Percentiles rank a stretch among this genome's conserved stretches.
phyloP scores from a whole-genome alignment of 2,797 vertebrate genomes.

The Anomalospiza imberbis region DNA sequence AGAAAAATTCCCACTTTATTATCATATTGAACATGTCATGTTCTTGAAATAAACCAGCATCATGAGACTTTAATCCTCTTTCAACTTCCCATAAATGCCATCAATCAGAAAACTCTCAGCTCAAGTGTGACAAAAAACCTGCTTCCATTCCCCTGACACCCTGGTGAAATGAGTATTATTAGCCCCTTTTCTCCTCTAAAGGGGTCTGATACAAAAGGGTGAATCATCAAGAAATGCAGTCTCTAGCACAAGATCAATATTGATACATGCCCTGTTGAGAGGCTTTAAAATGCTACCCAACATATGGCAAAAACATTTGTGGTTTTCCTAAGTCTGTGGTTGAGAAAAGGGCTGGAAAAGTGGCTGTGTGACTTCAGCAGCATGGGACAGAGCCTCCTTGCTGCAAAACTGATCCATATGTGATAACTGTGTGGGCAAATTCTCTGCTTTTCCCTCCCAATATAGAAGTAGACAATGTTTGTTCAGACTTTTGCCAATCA shows the following conservation, averaged over 20 bases:
- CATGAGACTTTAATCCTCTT: slow-evolving; percentile 27
- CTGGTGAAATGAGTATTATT: not conserved
- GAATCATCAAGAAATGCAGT: not conserved
- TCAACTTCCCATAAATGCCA: slow-evolving; percentile 19
- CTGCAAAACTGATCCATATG: not conserved
- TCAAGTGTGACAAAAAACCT: slow-evolving; percentile 8
- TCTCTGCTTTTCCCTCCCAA: not conserved
- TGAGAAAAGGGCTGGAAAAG: not conserved
- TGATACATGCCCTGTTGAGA: not conserved
- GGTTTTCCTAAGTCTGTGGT: not conserved
- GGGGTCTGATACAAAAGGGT: not conserved
- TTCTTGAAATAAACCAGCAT: slow-evolving; percentile 40
- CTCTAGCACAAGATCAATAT: slow-evolving; percentile 12
- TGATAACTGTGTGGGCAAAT: not conserved
- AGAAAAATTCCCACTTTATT: slow-evolving; percentile 39
- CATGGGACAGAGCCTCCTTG: not conserved
- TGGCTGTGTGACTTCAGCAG: not conserved
- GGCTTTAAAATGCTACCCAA: not conserved
- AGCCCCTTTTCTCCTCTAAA: not conserved
- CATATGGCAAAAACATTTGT: not conserved
- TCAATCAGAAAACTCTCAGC: slow-evolving; percentile 33
- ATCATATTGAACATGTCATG: not conserved
- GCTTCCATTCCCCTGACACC: not conserved
- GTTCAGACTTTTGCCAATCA: not conserved
- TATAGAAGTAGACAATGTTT: fast-evolving